Conservation (phyloP, 2,113 vertebrate genomes). For the Himantopus leucocephalus region DNA sequence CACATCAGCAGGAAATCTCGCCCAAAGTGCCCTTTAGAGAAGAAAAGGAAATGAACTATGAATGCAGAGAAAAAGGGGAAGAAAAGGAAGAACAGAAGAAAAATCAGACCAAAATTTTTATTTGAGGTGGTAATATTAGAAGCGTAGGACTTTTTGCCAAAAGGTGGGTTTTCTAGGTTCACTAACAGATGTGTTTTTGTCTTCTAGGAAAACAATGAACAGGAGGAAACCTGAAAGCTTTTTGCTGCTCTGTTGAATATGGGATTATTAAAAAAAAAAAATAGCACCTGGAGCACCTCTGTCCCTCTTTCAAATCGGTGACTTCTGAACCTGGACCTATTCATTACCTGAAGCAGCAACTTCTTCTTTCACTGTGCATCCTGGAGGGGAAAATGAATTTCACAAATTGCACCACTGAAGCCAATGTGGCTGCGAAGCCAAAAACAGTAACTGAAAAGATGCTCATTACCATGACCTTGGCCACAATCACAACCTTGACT, state of each 20-base stretch:
- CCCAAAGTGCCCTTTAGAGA: neutral
- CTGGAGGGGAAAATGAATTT: constrained; percentile 71
- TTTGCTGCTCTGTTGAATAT: constrained; percentile 3
- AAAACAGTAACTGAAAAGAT: constrained; percentile 80
- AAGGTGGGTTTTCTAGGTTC: neutral
- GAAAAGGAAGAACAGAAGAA: neutral
- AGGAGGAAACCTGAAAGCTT: constrained; percentile 9
- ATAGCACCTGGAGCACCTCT: neutral
- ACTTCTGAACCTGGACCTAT: constrained; percentile 1
- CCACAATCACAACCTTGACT: constrained; percentile 80
- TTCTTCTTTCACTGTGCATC: constrained; percentile 1
- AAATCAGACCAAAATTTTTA: neutral
- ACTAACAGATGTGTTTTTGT: constrained; percentile 40
- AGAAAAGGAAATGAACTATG: neutral
- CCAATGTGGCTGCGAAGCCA: constrained; percentile 54
- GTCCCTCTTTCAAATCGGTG: neutral
- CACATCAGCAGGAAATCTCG: neutral
- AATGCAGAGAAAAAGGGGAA: neutral
- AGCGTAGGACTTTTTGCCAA: neutral
- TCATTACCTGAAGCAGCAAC: neutral
- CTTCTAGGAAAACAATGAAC: constrained; percentile 55
- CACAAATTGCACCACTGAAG: constrained; percentile 80
- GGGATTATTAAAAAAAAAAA: neutral
- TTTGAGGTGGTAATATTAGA: neutral
- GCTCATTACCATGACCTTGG: constrained; percentile 77